Evolutionary conservation across 2,888 invertebrate genomes (phyloP).

Genomic region (Drosophila flavopinicola): DNA sequence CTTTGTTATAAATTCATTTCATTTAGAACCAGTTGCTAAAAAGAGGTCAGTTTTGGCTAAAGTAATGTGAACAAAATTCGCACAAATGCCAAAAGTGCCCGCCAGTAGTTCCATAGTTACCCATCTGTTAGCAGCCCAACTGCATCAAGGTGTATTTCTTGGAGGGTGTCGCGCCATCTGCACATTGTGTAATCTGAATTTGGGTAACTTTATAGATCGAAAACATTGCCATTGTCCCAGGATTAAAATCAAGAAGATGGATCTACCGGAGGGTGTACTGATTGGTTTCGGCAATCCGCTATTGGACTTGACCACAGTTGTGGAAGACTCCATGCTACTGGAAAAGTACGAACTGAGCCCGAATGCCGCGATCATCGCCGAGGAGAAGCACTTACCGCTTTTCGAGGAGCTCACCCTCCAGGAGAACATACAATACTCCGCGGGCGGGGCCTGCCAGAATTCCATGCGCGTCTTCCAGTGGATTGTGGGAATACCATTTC

Average conservation of each 20-base stretch:
- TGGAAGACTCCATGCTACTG: constrained; percentile 52
- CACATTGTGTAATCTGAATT: neutral
- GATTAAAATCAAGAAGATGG: constrained; percentile 81
- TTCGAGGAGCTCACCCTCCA: constrained; percentile 59
- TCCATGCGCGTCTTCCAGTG: constrained; percentile 63
- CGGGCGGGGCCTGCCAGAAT: constrained; percentile 71
- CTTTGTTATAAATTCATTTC: neutral
- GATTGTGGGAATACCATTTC: constrained; percentile 50
- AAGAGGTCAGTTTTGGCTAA: neutral
- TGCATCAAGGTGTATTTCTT: too few species aligned
- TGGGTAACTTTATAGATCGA: neutral
- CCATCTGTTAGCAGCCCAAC: too few species aligned
- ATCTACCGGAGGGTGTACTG: constrained; percentile 45
- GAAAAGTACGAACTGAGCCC: constrained; percentile 55
- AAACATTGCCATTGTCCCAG: neutral
- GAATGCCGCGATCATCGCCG: constrained; percentile 64
- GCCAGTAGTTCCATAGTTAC: too few species aligned
- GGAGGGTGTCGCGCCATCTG: neutral
- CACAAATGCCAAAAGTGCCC: too few species aligned
- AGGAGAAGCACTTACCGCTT: constrained; percentile 53
- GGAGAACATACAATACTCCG: constrained; percentile 56
- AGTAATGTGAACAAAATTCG: too few species aligned
- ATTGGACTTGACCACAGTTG: constrained; percentile 54
- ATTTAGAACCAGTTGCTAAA: neutral
- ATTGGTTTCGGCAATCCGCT: constrained; percentile 71